These are phyloP conservation scores for Agapostemon virescens DNA, from an alignment of 2,888 invertebrate species.

Conservation along the genomic window DNA sequence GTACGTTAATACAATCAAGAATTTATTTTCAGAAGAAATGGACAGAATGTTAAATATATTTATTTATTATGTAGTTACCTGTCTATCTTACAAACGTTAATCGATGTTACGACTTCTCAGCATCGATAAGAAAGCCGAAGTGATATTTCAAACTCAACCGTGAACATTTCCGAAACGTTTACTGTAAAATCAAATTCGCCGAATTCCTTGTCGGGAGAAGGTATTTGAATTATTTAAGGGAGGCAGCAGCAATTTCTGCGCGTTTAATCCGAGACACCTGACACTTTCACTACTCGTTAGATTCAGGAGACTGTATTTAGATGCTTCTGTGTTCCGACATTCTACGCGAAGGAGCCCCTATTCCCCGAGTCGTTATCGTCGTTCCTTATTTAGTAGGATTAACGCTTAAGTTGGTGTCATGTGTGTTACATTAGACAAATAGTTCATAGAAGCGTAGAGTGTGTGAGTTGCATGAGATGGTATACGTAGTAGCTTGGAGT, in stretches of 20 bases:
- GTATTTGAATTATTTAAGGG: background rate
- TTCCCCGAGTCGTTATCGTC: conserved; percentile 46
- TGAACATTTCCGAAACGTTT: background rate
- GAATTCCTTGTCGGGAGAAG: background rate
- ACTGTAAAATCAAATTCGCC: background rate
- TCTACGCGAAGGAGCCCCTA: conserved; percentile 42
- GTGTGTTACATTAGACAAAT: conserved; percentile 25
- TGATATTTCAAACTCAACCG: background rate
- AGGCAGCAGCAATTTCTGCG: conserved; percentile 38
- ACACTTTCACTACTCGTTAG: conserved; percentile 24
- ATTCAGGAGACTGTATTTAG: background rate
- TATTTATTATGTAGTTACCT: background rate
- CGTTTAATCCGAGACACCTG: conserved; percentile 1
- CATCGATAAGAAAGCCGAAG: background rate
- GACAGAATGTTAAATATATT: background rate
- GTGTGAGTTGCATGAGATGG: conserved; percentile 44
- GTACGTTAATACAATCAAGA: background rate
- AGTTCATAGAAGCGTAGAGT: background rate
- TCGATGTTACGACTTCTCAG: background rate
- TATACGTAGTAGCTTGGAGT: conserved; percentile 44
- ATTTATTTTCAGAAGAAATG: background rate
- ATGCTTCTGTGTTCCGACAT: conserved; percentile 31
- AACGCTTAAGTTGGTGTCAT: conserved; percentile 28
- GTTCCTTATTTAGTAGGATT: conserved; percentile 33
- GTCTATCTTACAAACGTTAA: background rate